These are phyloP conservation scores for Hassar affinis DNA, from an alignment of 2,113 vertebrate species.

Conservation along the genomic window DNA sequence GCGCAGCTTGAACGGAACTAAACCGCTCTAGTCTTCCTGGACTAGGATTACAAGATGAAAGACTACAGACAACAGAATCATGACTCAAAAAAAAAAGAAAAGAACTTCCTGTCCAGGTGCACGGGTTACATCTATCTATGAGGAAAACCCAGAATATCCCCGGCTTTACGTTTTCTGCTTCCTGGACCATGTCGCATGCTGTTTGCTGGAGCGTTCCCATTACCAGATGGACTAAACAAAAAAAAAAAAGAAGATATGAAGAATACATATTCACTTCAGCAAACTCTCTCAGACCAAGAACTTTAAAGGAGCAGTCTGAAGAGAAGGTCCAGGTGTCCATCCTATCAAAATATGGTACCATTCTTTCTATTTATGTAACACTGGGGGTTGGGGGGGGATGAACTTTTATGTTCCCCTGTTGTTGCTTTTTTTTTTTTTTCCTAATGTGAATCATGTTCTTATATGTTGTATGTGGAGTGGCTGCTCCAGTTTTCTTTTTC, in stretches of 20 bases:
- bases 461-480: conserved; percentile 61
- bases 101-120: not conserved
- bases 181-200: conserved; percentile 38
- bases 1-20: conserved; percentile 1
- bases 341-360: conserved; percentile 61
- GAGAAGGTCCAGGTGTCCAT: conserved; percentile 25
- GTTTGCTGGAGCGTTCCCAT: conserved; percentile 44
- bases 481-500: conserved; percentile 53
- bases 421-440: conserved; percentile 50
- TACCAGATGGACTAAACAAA: not conserved
- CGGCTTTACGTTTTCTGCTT: not conserved
- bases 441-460: conserved; percentile 67
- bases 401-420: conserved; percentile 11
- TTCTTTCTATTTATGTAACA: conserved; percentile 45
- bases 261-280: not conserved
- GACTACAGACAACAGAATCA: not conserved
- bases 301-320: conserved; percentile 13
- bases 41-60: conserved; percentile 38
- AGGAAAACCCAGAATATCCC: not conserved
- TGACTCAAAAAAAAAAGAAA: not conserved
- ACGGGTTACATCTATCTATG: not conserved
- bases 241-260: not conserved
- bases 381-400: conserved; percentile 37
- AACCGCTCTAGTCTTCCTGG: conserved; percentile 27
- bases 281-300: conserved; percentile 16